Conservation (phyloP, 2,113 vertebrate genomes). For the Myrmophylax atrothorax region DNA sequence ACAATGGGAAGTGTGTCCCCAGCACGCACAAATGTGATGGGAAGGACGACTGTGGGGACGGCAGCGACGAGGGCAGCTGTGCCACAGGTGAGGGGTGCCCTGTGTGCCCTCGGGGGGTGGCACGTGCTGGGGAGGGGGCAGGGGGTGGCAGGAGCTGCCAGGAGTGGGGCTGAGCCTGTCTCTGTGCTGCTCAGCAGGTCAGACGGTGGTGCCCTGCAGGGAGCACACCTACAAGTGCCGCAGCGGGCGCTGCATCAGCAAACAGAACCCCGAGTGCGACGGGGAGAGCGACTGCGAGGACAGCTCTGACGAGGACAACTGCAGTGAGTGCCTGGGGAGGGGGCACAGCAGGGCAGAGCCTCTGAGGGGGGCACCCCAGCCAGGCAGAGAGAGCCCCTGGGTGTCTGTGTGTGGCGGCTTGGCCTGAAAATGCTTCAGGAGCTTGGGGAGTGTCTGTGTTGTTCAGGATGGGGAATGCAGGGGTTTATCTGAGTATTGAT, state of each 20-base stretch:
- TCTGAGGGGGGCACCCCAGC: rapidly evolving
- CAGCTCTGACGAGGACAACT: slow-evolving; percentile 84
- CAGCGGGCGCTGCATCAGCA: slow-evolving; percentile 79
- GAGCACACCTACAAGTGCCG: slow-evolving; percentile 81
- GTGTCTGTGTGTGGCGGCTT: background rate
- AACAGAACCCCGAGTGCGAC: slow-evolving; percentile 88
- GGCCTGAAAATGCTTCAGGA: background rate
- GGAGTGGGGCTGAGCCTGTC: background rate
- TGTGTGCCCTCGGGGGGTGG: too few species aligned
- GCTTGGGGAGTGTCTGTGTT: rapidly evolving
- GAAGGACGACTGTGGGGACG: slow-evolving; percentile 80
- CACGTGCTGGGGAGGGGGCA: background rate
- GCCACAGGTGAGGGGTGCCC: slow-evolving; percentile 61
- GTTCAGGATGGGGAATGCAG: rapidly evolving
- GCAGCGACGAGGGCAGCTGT: slow-evolving; percentile 84
- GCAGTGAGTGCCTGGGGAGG: slow-evolving; percentile 72
- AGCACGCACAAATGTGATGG: slow-evolving; percentile 77
- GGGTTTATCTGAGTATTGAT: background rate
- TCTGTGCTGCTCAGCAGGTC: background rate
- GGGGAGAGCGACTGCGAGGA: slow-evolving; percentile 82
- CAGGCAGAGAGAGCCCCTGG: background rate
- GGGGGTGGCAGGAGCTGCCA: background rate
- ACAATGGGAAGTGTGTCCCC: slow-evolving; percentile 78
- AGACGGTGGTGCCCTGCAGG: slow-evolving; percentile 59
- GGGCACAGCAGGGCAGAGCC: background rate